Conservation (phyloP, 2,888 invertebrate species). For the Steromphala cineraria region DNA sequence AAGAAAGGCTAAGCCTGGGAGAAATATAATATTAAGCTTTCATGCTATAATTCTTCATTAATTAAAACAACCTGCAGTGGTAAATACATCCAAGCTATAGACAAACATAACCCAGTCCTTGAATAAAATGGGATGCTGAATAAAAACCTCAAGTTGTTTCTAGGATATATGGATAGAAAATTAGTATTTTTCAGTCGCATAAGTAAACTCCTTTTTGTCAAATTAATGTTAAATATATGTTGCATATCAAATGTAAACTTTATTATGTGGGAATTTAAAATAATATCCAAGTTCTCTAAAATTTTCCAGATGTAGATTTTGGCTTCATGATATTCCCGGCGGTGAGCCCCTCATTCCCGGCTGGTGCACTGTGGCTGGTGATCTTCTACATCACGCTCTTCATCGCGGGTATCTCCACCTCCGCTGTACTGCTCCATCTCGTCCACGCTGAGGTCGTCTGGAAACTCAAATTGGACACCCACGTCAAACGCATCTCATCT, state of each 20-base stretch:
- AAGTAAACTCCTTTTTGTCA: too few relatives aligned
- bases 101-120: too few relatives aligned
- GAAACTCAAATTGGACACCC: constrained; percentile 18
- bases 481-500: constrained; percentile 26
- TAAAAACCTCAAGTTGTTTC: too few relatives aligned
- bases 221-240: neutral
- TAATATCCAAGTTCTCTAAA: neutral
- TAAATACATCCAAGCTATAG: too few relatives aligned
- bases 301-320: constrained; percentile 54
- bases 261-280: neutral
- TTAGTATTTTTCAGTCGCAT: too few relatives aligned
- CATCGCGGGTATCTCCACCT: constrained; percentile 36
- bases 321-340: constrained; percentile 58
- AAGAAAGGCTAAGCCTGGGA: too few relatives aligned
- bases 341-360: constrained; percentile 48
- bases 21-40: too few relatives aligned
- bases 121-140: too few relatives aligned
- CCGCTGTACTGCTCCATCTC: neutral
- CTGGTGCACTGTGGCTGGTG: constrained; percentile 48
- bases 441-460: neutral
- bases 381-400: constrained; percentile 41
- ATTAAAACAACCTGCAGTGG: too few relatives aligned
- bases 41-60: too few relatives aligned
- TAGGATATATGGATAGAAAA: too few relatives aligned
- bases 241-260: neutral